Base-by-base conservation (phyloP, 2,113 vertebrate species). In the Eidolon helvum region DNA sequence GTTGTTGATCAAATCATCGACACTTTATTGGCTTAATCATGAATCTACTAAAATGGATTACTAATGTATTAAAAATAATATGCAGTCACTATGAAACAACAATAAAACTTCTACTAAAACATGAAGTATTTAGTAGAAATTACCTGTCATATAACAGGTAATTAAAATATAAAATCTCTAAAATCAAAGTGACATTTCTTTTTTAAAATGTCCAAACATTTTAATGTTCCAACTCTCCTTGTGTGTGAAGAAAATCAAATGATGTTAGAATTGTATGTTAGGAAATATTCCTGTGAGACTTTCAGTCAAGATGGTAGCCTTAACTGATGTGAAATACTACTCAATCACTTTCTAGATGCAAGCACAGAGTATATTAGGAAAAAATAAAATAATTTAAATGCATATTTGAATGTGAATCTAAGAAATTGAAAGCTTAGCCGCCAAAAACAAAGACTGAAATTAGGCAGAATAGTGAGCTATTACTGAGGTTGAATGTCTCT, bases 151-250 rank as follows among this genome's bases (percentile, higher is more conserved):
- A 30, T 53, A 92, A 61, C 0, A 72, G 6, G 10, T 48, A 94
- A 71, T 59, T 90, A 90, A 95, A 92, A 91, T 19, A 84, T 33
- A 68, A 90, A 83, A 53, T 84, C 68, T 22, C 61, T 90, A 72
- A 91, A 92, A 90, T 55, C 33, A 43, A 59, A 28, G 1, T n/a
- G 57, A 94, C 9, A 48, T 57, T 94, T 96, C 4, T 68, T 94
- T 96, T 96, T 61, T 63, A 88, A 93, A 82, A 63, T 19, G 3
- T 71, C n/a, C 18, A n/a, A 94, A 74, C 24, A n/a, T n/a, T n/a
- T 91, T 15, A 72, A 72, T 61, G 1, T 53, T 86, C 40, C 78
- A 83, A 87, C 19, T 74, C 6, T 63, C 82, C 78, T 38, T 26
- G 2, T 35, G 40, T 59, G 7, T 75, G 65, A 83, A 87, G 19